phyloP scores from a whole-genome alignment of 1,140 invertebrate species.

The Drosophila erecta region DNA sequence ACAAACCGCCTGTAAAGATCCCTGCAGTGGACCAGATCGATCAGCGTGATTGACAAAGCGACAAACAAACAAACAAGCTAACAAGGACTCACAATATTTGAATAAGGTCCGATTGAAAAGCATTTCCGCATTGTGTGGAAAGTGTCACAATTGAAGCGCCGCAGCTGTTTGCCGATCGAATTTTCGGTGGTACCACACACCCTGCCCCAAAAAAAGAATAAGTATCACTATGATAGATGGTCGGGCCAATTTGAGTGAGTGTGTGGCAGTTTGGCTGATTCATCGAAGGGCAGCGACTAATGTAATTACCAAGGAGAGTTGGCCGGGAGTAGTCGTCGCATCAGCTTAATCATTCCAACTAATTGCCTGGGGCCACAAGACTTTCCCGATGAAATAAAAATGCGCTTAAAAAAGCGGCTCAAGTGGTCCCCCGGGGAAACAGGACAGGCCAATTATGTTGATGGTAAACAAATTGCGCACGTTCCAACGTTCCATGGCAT shows the following conservation, averaged over 20 bases:
- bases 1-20: not conserved
- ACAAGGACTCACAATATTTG: slow-evolving; percentile 56
- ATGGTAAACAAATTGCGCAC: slow-evolving; percentile 85
- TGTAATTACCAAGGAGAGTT: slow-evolving; percentile 70
- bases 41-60: slow-evolving; percentile 51
- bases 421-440: slow-evolving; percentile 73
- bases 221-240: slow-evolving; percentile 72
- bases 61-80: slow-evolving; percentile 59
- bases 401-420: slow-evolving; percentile 70
- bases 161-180: slow-evolving; percentile 63
- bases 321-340: slow-evolving; percentile 36
- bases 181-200: slow-evolving; percentile 23
- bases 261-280: slow-evolving; percentile 59
- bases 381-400: slow-evolving; percentile 67
- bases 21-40: slow-evolving; percentile 43
- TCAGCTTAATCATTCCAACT: slow-evolving; percentile 84
- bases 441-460: slow-evolving; percentile 79
- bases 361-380: slow-evolving; percentile 68
- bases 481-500: slow-evolving; percentile 77
- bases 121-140: slow-evolving; percentile 41
- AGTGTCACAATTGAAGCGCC: slow-evolving; percentile 57
- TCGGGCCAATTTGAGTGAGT: slow-evolving; percentile 74
- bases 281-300: slow-evolving; percentile 68
- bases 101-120: slow-evolving; percentile 52
- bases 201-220: too few relatives aligned